Evolutionary conservation across 2,888 invertebrate genomes (phyloP), one percentile per base, ranked within the genome.

Genomic region (Dynastes hyllus): DNA sequence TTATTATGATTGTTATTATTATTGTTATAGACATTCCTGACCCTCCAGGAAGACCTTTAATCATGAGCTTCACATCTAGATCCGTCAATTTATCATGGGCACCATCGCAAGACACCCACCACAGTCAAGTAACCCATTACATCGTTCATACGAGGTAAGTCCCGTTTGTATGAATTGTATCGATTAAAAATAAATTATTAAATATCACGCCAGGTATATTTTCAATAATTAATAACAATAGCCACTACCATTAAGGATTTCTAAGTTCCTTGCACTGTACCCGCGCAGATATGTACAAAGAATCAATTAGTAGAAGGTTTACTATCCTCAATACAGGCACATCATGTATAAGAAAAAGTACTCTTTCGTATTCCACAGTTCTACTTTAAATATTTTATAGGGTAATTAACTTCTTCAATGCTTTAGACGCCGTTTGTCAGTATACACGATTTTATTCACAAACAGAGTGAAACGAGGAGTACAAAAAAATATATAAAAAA

Each of bases 51-150:
- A 91, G 93, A 84, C 94, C 94, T 82, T 90, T 94, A 86, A 91
- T 94, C 87, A 92, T 92, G 89, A 92, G 92, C 88, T 94, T 94
- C 89, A 93, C 94, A 81, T 94, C 94, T 82, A 92, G 94, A 84
- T 92, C 93, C 61, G 94, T 93, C 85, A 93, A 93, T 89, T 90
- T 95, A 85, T 94, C 94, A 77, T 95, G 95, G 95, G 93, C 94
- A 79, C 92, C 93, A 80, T 93, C 94, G 82, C 92, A 92, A 84
- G 92, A 93, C 88, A 91, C 92, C 81, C 93, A 94, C 88, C 92
- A 93, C 90, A 92, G 93, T 86, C 92, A 92, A 81, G 92, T 95
- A 86, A 91, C 91, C 84, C 92, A 94, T 90, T 94, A 94, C 89
- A 91, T 94, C 89, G 93, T 95, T 87, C 92, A 93, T 88, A 92